Evolutionary conservation across 2,888 invertebrate species (phyloP).

Genomic region (Eupithecia dodoneata): DNA sequence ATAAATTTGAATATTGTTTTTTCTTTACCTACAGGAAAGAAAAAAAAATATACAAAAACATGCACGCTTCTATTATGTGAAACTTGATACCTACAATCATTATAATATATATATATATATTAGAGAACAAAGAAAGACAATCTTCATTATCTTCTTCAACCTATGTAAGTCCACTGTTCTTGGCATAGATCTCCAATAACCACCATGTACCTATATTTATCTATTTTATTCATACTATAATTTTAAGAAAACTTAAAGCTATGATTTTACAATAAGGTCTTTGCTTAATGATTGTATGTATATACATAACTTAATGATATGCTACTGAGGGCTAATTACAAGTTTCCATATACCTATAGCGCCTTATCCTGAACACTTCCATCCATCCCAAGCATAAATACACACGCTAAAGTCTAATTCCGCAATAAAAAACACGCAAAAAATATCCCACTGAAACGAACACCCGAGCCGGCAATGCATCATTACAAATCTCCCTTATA

Average conservation of each 20-base stretch:
- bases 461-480: slow-evolving; percentile 45
- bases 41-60: not conserved
- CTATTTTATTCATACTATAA: no score
- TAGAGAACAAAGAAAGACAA: no score
- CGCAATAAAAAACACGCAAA: not conserved
- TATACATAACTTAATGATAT: no score
- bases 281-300: no score
- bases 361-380: not conserved
- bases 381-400: not conserved
- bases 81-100: not conserved
- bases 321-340: no score
- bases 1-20: no score
- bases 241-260: no score
- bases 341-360: not conserved
- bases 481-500: slow-evolving; percentile 66
- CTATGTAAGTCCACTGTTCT: not conserved
- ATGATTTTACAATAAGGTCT: no score
- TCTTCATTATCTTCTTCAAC: not conserved
- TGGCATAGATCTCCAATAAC: not conserved
- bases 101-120: no score
- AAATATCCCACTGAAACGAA: slow-evolving; percentile 39
- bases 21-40: no score
- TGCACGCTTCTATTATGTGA: not conserved
- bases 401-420: not conserved
- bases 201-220: no score